Conservation (phyloP, 2,888 invertebrate species). For the Acleris sparsana region DNA sequence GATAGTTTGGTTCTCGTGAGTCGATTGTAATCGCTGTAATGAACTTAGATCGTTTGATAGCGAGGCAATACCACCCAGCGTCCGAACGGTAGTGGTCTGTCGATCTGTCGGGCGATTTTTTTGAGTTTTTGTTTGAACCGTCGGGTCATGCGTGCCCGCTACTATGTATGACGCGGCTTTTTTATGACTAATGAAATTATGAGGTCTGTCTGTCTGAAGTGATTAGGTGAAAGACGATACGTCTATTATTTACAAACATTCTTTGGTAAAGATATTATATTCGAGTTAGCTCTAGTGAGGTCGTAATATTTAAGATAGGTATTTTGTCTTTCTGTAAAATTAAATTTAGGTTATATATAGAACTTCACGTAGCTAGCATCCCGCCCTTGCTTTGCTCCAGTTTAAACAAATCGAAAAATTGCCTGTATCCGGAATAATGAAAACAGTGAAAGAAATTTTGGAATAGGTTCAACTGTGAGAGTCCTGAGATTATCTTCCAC, state of each 20-base stretch:
- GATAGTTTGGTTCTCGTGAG: constrained; percentile 75
- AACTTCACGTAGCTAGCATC: too few relatives aligned
- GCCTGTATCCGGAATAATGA: too few relatives aligned
- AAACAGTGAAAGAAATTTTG: too few relatives aligned
- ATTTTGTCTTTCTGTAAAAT: too few relatives aligned
- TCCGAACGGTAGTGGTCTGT: constrained; percentile 72
- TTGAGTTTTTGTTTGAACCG: constrained; percentile 59
- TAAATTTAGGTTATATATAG: too few relatives aligned
- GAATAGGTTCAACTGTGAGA: too few relatives aligned
- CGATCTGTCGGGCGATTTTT: constrained; percentile 55
- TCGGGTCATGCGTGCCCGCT: constrained; percentile 49
- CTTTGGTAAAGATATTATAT: constrained; percentile 12
- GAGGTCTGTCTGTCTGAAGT: constrained; percentile 33
- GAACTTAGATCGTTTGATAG: constrained; percentile 72
- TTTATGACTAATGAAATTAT: constrained; percentile 38
- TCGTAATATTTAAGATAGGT: too few relatives aligned
- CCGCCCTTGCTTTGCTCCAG: too few relatives aligned
- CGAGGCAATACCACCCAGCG: constrained; percentile 68
- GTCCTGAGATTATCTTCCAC: too few relatives aligned
- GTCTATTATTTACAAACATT: constrained; percentile 29
- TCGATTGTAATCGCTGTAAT: constrained; percentile 78
- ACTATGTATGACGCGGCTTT: constrained; percentile 34
- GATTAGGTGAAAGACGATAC: constrained; percentile 36
- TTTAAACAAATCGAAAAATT: too few relatives aligned
- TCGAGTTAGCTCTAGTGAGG: too few relatives aligned